phyloP scores from a whole-genome alignment of 2,113 vertebrate genomes.

The Labeo rohita region DNA sequence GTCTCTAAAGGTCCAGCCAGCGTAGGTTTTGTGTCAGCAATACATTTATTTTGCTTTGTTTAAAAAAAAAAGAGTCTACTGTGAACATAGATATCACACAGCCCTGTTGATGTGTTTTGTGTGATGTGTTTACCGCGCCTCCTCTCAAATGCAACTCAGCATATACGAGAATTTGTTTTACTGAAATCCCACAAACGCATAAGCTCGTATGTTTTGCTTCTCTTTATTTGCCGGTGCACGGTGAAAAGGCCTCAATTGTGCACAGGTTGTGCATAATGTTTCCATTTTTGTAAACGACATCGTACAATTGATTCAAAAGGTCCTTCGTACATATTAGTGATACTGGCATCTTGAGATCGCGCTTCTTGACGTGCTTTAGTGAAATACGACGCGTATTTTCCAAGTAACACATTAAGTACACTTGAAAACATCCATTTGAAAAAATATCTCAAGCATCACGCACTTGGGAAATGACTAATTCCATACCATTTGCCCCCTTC shows the following conservation, averaged over 20 bases:
- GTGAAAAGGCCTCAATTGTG: neutral
- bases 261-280: neutral
- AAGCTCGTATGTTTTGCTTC: neutral
- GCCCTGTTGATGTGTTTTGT: neutral
- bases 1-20: conserved; percentile 13
- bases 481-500: neutral
- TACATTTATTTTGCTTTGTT: neutral
- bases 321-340: neutral
- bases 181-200: neutral
- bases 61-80: neutral
- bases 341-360: neutral
- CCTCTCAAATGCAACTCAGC: neutral
- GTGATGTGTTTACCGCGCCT: neutral
- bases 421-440: neutral
- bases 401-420: neutral
- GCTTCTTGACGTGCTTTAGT: neutral
- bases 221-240: neutral
- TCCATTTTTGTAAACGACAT: neutral
- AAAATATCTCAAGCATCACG: neutral
- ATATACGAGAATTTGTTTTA: neutral
- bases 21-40: neutral
- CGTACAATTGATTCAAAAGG: neutral
- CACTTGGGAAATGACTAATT: conserved; percentile 21
- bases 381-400: neutral
- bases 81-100: neutral